Base-by-base conservation (phyloP, 2,113 vertebrate genomes). In the Miniopterus natalensis region DNA sequence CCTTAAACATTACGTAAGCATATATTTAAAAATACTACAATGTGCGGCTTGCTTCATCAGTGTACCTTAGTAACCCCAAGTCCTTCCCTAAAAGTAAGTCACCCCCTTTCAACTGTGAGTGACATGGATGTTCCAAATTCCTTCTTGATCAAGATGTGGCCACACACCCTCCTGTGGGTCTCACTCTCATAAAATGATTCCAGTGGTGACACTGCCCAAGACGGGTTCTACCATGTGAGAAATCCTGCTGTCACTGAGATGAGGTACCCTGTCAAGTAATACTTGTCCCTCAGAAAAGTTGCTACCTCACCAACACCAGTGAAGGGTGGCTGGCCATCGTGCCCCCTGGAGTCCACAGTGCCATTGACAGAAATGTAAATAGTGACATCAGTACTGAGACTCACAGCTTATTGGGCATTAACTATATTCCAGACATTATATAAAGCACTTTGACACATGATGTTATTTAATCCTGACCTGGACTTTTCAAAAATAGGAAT, bases 11-110 rank as follows among this genome's bases (percentile, higher is more conserved):
- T 96, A 84, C 20, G 1, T 89, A 94, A 92, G 29, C 49, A 31
- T 31, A 5, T 57, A 29, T 84, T 89, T 96, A 61, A 94, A 90
- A 89, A 75, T 86, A 89, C 90, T 87, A 61, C 81, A 85, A 95
- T 45, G 11, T 6, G 21, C 9, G 29, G 25, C 61, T 95, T 97
- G 61, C 80, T 89, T 96, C 73, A 91, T 79, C 75, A n/a, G 61
- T 86, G 84, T 45, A 6, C 40, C 66, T 87, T 49, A 18, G 63
- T 95, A 73, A 95, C 85, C 73, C 70, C 65, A 73, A n/a, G 66
- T 66, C 47, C 88, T 92, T 95, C 84, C 87, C 71, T 73, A 11
- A 94, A 74, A 81, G 47, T 55, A 45, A 73, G 27, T 36, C 3
- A 1, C 5, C 80, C 68, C 47, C 57, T 29, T 70, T 45, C 23